Base-by-base conservation (phyloP, 1,140 invertebrate species). In the Neomicropteryx cornuta region DNA sequence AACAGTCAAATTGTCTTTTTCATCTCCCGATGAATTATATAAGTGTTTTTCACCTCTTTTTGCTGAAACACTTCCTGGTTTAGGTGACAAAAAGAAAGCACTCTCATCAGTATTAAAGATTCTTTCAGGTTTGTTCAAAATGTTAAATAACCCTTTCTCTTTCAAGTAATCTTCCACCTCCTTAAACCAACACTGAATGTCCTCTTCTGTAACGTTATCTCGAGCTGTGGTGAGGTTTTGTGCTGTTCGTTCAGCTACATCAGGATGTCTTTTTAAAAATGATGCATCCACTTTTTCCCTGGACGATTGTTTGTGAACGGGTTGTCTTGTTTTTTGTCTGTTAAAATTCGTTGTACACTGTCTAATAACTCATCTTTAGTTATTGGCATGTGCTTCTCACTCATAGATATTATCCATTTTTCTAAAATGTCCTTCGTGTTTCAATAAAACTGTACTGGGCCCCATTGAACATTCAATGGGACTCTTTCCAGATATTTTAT, bases 61-160 rank as follows among this genome's bases (percentile, higher is more conserved):
- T 3, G 36, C 46, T 4, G 58, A 21, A n/a, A 55, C 49, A 36
- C 44, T 42, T 3, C 47, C 45, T 17, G 35, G 37, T 44, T 58
- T 58, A 13, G 52, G 55, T 27, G 20, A 33, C 19, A 60, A 40
- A 33, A 47, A 48, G 41, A 63, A 52, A 20, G 51, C 53, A 22
- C 50, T 56, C 45, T 65, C 58, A 36, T 63, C 56, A 14, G 44
- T 33, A 43, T 62, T 64, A 19, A 55, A 53, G 4, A 59, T 47
- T n/a, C 50, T 41, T 6, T 37, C 37, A 19, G 48, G 49, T 39
- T 55, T 40, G 13, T 52, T 36, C 36, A 62, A 30, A 31, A 56
- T 43, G 33, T 53, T 45, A 29, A 29, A 34, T 24, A 43, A 38
- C 8, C 41, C 23, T 34, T 53, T 45, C 20, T 46, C 33, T 18